Conservation (phyloP, 2,113 vertebrate species). For the Ornithorhynchus anatinus region DNA sequence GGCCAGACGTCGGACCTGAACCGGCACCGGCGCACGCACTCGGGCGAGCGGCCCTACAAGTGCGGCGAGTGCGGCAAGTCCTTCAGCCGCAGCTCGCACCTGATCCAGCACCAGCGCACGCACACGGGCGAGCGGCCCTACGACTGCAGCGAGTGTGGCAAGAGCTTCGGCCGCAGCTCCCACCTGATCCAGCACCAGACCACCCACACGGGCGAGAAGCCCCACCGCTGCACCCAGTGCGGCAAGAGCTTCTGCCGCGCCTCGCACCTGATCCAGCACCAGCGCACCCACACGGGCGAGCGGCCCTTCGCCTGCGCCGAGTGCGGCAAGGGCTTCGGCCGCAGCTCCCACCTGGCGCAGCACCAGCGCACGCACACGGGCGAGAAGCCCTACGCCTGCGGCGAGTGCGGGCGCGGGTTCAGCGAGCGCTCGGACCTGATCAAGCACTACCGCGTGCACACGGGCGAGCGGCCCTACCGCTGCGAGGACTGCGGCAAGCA, state of each 20-base stretch:
- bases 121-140: slow-evolving; percentile 65
- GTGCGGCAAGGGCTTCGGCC: slow-evolving; percentile 69
- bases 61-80: slow-evolving; percentile 64
- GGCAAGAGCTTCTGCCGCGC: slow-evolving; percentile 64
- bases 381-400: slow-evolving; percentile 64
- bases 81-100: slow-evolving; percentile 61
- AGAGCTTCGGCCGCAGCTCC: slow-evolving; percentile 60
- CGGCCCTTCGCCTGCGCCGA: slow-evolving; percentile 67
- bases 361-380: slow-evolving; percentile 65
- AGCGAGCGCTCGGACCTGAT: slow-evolving; percentile 61
- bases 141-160: slow-evolving; percentile 62
- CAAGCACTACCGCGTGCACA: slow-evolving; percentile 66
- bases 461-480: slow-evolving; percentile 59
- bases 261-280: slow-evolving; percentile 62
- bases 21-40: slow-evolving; percentile 58
- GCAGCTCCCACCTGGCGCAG: slow-evolving; percentile 63
- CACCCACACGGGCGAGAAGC: slow-evolving; percentile 69
- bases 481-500: slow-evolving; percentile 67
- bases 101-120: slow-evolving; percentile 59
- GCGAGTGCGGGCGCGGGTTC: slow-evolving; percentile 61
- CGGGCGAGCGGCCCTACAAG: slow-evolving; percentile 57
- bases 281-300: slow-evolving; percentile 64
- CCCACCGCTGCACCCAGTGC: slow-evolving; percentile 63
- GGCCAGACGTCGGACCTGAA: slow-evolving; percentile 59
- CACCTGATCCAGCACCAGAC: slow-evolving; percentile 67